These are phyloP conservation scores for Channa argus DNA, from an alignment of 2,113 vertebrate genomes.

Conservation along the genomic window DNA sequence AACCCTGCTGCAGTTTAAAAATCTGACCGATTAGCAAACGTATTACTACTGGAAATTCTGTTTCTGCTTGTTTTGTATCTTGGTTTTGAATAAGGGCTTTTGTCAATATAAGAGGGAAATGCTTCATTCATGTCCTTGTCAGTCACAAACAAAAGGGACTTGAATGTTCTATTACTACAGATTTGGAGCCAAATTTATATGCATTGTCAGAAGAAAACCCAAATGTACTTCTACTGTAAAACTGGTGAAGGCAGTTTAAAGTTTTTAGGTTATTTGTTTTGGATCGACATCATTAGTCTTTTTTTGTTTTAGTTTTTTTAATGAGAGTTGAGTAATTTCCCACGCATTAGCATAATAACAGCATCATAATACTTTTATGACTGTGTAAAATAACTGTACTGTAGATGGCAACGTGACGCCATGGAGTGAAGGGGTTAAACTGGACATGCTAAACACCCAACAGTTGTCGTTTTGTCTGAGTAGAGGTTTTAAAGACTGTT, in stretches of 20 bases:
- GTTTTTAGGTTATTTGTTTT: constrained; percentile 43
- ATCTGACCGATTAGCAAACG: constrained; percentile 75
- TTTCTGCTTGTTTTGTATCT: constrained; percentile 52
- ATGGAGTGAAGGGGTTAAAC: constrained; percentile 56
- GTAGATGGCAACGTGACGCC: constrained; percentile 44
- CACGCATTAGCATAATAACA: constrained; percentile 57
- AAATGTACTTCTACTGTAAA: constrained; percentile 33
- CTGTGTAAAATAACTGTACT: constrained; percentile 48
- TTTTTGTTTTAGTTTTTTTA: constrained; percentile 4
- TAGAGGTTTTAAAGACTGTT: constrained; percentile 38
- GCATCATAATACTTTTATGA: constrained; percentile 44
- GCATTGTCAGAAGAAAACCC: constrained; percentile 19
- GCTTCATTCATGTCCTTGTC: constrained; percentile 60
- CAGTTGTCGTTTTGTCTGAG: constrained; percentile 18
- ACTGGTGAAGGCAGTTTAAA: constrained; percentile 32
- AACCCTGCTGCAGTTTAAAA: constrained; percentile 83
- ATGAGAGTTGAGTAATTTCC: constrained; percentile 53
- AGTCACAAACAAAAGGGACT: constrained; percentile 55
- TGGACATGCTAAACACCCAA: constrained; percentile 56
- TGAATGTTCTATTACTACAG: constrained; percentile 40
- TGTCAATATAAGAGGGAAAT: constrained; percentile 41
- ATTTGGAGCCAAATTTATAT: constrained; percentile 40
- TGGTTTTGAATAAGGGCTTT: constrained; percentile 57
- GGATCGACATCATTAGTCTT: constrained; percentile 23
- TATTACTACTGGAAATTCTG: constrained; percentile 39